Conservation (phyloP, 2,113 vertebrate species). For the Pseudorasbora parva region DNA sequence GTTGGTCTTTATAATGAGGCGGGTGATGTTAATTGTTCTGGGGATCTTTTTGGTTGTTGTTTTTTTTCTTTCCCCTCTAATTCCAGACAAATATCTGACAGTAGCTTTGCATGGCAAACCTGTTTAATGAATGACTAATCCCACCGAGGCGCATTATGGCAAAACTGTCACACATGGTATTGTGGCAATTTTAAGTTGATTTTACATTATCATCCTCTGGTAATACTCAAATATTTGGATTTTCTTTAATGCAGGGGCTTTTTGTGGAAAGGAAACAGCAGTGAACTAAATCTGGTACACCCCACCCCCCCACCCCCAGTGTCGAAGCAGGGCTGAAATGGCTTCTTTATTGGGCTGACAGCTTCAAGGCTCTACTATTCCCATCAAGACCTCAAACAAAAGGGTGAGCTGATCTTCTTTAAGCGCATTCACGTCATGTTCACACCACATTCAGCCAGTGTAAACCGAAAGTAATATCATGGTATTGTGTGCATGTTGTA, state of each 20-base stretch:
- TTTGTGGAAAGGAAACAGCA: conserved; percentile 72
- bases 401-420: conserved; percentile 69
- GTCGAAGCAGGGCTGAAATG: conserved; percentile 67
- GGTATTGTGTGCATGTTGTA: conserved; percentile 71
- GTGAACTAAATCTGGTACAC: conserved; percentile 73
- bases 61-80: conserved; percentile 65
- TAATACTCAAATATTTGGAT: conserved; percentile 81
- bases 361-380: conserved; percentile 69
- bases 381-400: conserved; percentile 77
- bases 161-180: conserved; percentile 79
- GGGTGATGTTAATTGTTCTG: conserved; percentile 74
- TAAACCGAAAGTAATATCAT: conserved; percentile 73
- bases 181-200: conserved; percentile 82
- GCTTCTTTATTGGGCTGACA: conserved; percentile 75
- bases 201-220: conserved; percentile 84
- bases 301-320: conserved; percentile 48
- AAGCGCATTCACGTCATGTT: conserved; percentile 67
- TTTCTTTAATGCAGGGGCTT: conserved; percentile 75
- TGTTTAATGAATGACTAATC: conserved; percentile 83
- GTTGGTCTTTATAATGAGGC: conserved; percentile 72
- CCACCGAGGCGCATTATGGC: conserved; percentile 77
- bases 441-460: conserved; percentile 55
- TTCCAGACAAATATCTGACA: conserved; percentile 81
- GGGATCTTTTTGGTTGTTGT: conserved; percentile 63
- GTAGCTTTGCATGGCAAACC: conserved; percentile 83